Base-by-base conservation (phyloP, 1,140 invertebrate genomes). In the Temnothorax longispinosus region DNA sequence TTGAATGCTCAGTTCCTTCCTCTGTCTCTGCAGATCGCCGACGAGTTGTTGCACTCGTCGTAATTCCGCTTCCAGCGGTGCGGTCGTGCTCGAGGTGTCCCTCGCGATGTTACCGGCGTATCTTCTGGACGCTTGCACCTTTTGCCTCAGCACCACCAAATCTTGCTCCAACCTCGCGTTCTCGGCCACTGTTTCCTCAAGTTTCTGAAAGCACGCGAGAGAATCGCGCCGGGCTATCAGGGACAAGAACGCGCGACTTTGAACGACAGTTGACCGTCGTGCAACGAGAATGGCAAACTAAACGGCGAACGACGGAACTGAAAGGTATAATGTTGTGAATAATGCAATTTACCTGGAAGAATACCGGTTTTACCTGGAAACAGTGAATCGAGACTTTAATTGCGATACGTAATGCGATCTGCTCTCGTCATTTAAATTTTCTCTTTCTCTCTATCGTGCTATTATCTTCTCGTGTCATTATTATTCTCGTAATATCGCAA, bases 131-230 rank as follows among this genome's bases (percentile, higher is more conserved):
- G 97, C 96, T 92, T 98, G 97, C 38, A 98, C 96, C 94, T 98
- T 98, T 90, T 98, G 98, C 8, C 98, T 96, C 35, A 99, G 94
- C 27, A 98, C 96, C 35, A 98, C 96, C 85, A 99, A 95, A 93
- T 99, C 98, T 89, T 98, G 97, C 94, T 99, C 98, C 50, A 99
- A 94, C 10, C 97, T 96, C 11, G 98, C 98, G 94, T 98, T 99
- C 86, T 98, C 98, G 1, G 98, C 97, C 18, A 98, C 98, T 0
- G 98, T 98, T 93, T 98, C 98, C 94, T 99, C 98, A 81, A 99
- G 94, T 97, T 98, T 98, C 97, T 98, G 94, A 27, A 95, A 94
- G 87, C 87, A 75, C 52, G 18, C n/a, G 52, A 15, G 65, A 64
- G 62, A 44, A 13, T 21, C 41, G 38, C 6, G 11, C 13, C 50